phyloP scores from a whole-genome alignment of 2,113 vertebrate genomes.

The Poeciliopsis turrubarensis region DNA sequence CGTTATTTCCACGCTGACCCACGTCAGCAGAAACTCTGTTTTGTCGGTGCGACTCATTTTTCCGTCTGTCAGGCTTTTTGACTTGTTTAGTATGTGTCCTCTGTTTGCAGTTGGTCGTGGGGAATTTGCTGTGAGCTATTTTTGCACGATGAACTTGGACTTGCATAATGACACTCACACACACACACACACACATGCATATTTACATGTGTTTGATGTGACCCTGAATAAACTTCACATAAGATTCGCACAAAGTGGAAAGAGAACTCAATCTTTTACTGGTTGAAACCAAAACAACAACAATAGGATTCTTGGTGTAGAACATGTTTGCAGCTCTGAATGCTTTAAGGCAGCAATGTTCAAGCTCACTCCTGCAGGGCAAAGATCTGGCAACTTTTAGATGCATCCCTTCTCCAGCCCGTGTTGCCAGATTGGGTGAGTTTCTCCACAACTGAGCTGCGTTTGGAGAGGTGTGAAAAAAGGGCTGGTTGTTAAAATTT shows the following conservation, averaged over 20 bases:
- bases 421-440: no score
- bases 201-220: constrained; percentile 18
- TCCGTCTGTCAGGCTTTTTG: not conserved
- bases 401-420: no score
- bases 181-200: not conserved
- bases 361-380: no score
- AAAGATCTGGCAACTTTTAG: no score
- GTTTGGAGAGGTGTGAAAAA: no score
- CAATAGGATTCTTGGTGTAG: no score
- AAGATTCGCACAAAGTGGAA: not conserved
- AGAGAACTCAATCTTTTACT: not conserved
- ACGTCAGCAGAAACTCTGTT: not conserved
- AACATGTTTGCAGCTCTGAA: not conserved
- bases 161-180: not conserved
- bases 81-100: constrained; percentile 38
- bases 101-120: constrained; percentile 21
- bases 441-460: no score
- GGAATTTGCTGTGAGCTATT: constrained; percentile 52
- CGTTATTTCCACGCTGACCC: not conserved
- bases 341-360: no score
- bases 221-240: not conserved
- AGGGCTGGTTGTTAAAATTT: no score
- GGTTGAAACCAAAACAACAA: not conserved
- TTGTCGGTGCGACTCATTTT: not conserved
- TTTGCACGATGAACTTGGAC: constrained; percentile 42